These are phyloP conservation scores for Thera britannica DNA, from an alignment of 2,888 invertebrate genomes.

Conservation along the genomic window DNA sequence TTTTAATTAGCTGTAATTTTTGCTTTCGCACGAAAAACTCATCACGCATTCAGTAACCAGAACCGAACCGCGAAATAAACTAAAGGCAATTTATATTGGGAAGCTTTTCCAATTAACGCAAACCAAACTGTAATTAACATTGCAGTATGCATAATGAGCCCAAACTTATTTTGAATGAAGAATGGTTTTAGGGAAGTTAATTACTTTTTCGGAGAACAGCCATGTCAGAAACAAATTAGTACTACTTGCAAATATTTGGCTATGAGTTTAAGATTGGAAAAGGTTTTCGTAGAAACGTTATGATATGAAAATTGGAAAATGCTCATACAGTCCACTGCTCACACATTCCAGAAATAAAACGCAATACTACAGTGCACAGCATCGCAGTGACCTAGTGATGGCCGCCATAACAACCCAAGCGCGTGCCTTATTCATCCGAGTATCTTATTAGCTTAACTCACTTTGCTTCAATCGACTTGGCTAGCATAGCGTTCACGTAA, in stretches of 20 bases:
- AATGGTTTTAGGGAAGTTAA: conserved; percentile 1
- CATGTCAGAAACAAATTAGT: background rate
- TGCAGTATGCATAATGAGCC: conserved; percentile 12
- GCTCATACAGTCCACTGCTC: conserved; percentile 36
- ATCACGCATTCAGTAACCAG: conserved; percentile 21
- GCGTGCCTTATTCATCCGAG: conserved; percentile 50
- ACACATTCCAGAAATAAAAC: conserved; percentile 55
- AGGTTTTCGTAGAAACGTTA: too few relatives aligned
- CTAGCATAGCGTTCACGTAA: conserved; percentile 32
- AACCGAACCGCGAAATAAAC: conserved; percentile 24
- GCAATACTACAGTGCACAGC: conserved; percentile 46
- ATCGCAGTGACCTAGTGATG: conserved; percentile 60
- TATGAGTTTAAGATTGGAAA: too few relatives aligned
- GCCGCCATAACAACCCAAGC: conserved; percentile 51
- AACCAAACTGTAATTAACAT: conserved; percentile 11
- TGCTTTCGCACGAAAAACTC: conserved; percentile 27
- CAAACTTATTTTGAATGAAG: conserved; percentile 13
- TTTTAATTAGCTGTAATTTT: conserved; percentile 38
- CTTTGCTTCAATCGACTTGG: conserved; percentile 46
- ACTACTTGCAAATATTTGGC: background rate
- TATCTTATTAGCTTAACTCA: conserved; percentile 56
- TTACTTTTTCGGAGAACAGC: background rate
- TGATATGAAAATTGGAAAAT: background rate
- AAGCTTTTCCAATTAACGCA: conserved; percentile 18
- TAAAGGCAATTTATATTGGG: conserved; percentile 21